Evolutionary conservation across 2,888 invertebrate genomes (phyloP).

Genomic region (Trichogramma evanescens): DNA sequence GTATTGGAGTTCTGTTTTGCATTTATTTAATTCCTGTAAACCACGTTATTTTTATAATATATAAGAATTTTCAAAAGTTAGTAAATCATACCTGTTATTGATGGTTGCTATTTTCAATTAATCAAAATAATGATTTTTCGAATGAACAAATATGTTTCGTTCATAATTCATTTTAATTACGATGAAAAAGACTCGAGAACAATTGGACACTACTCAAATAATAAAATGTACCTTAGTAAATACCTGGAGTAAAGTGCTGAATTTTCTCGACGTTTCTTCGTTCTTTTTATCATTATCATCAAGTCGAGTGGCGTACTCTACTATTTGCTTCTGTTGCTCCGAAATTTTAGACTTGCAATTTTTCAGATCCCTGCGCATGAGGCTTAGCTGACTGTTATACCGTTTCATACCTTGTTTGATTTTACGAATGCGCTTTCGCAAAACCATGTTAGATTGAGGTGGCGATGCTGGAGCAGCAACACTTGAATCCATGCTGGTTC

Average conservation of each 20-base stretch:
- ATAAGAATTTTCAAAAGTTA: neutral
- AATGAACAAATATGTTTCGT: constrained; percentile 1
- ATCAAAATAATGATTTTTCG: constrained; percentile 7
- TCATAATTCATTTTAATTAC: neutral
- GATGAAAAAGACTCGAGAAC: neutral
- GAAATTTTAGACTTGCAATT: constrained; percentile 75
- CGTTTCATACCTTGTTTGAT: constrained; percentile 85
- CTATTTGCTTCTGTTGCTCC: constrained; percentile 78
- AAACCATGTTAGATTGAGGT: constrained; percentile 78
- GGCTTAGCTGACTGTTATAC: constrained; percentile 75
- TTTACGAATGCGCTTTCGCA: constrained; percentile 77
- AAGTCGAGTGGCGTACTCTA: constrained; percentile 74
- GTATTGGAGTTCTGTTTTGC: constrained; percentile 85
- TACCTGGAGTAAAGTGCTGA: constrained; percentile 78
- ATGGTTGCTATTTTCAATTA: neutral
- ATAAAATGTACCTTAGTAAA: constrained; percentile 38
- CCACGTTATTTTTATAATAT: neutral
- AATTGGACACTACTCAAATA: neutral
- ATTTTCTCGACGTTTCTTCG: constrained; percentile 82
- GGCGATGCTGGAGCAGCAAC: constrained; percentile 48
- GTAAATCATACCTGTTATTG: neutral
- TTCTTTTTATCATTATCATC: constrained; percentile 88
- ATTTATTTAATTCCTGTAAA: constrained; percentile 76
- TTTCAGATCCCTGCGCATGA: constrained; percentile 71
- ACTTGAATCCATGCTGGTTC: constrained; percentile 36